phyloP scores from a whole-genome alignment of 2,113 vertebrate species.

The Rutilus rutilus region DNA sequence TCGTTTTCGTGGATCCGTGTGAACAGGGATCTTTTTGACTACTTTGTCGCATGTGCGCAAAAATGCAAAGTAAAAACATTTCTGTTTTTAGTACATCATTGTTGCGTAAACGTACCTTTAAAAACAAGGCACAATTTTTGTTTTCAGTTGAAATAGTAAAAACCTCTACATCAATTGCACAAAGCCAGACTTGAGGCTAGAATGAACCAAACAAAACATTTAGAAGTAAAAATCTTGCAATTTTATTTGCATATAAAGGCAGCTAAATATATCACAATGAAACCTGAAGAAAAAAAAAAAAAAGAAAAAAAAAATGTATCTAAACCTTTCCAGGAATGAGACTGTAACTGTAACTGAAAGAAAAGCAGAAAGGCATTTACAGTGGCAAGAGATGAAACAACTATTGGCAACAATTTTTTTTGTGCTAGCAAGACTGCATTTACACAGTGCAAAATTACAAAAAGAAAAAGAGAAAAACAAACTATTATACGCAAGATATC shows the following conservation, averaged over 20 bases:
- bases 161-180: neutral
- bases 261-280: conserved; percentile 99
- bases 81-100: too few relatives aligned
- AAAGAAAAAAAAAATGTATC: conserved; percentile 76
- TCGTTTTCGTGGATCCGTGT: too few relatives aligned
- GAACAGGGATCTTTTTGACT: too few relatives aligned
- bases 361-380: conserved; percentile 83
- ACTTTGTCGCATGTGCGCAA: too few relatives aligned
- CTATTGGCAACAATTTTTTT: conserved; percentile 92
- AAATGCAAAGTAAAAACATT: too few relatives aligned
- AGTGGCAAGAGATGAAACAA: conserved; percentile 87
- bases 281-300: conserved; percentile 80
- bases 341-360: conserved; percentile 90
- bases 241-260: conserved; percentile 99
- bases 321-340: conserved; percentile 89
- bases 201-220: neutral
- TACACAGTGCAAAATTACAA: conserved; percentile 97
- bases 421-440: conserved; percentile 99
- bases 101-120: too few relatives aligned
- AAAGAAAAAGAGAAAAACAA: conserved; percentile 66
- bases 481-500: conserved; percentile 88
- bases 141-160: neutral
- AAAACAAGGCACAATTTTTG: neutral
- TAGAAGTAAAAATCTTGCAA: conserved; percentile 97
- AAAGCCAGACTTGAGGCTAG: neutral